phyloP scores from a whole-genome alignment of 2,888 invertebrate genomes.

The Plusia festucae region DNA sequence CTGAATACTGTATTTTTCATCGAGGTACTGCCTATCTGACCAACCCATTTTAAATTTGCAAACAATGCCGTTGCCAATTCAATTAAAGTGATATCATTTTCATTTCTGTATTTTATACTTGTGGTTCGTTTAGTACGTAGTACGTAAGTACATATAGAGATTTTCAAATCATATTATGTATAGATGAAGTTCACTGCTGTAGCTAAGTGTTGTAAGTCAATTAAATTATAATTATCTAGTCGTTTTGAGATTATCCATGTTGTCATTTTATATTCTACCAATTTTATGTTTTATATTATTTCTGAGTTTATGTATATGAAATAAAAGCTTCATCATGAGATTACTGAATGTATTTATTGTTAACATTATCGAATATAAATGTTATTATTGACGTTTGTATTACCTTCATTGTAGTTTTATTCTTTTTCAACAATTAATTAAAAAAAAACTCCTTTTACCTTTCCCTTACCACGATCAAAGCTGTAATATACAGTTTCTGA shows the following conservation, averaged over 20 bases:
- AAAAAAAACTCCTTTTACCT: too few species aligned
- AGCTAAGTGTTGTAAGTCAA: slow-evolving; percentile 82
- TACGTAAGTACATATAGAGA: slow-evolving; percentile 5
- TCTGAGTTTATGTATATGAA: slow-evolving; percentile 27
- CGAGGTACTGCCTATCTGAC: too few species aligned
- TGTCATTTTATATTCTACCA: slow-evolving; percentile 55
- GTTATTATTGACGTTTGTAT: slow-evolving; percentile 6
- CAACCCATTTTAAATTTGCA: too few species aligned
- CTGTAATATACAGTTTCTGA: too few species aligned
- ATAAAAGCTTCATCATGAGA: slow-evolving; percentile 34
- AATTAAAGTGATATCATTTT: too few species aligned
- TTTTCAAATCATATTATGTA: slow-evolving; percentile 25
- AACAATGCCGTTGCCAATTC: too few species aligned
- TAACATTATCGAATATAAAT: background rate
- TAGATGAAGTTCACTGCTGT: slow-evolving; percentile 56
- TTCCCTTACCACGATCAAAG: too few species aligned
- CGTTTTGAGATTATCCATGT: slow-evolving; percentile 80
- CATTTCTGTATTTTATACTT: background rate
- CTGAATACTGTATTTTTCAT: too few species aligned
- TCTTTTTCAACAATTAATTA: too few species aligned
- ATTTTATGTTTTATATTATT: slow-evolving; percentile 27
- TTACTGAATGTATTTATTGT: slow-evolving; percentile 25
- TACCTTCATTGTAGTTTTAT: slow-evolving; percentile 4
- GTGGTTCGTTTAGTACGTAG: background rate
- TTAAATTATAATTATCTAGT: slow-evolving; percentile 82